Percentiles rank a stretch among this genome's conserved stretches.
Conservation (phyloP, 2,113 vertebrate genomes). For the Paralichthys olivaceus region DNA sequence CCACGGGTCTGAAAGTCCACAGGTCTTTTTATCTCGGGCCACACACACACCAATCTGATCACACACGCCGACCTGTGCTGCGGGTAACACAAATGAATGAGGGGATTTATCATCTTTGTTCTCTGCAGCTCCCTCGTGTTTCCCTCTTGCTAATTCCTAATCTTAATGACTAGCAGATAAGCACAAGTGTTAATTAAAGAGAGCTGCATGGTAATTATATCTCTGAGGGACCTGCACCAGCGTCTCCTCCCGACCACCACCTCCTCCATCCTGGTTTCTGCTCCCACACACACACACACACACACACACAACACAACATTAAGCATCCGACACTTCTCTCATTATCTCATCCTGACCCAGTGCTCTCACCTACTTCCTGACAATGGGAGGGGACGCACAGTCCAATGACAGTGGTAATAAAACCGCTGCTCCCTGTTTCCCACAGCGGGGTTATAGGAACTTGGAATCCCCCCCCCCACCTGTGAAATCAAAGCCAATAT, state of each 20-base stretch:
- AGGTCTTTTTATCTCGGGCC: conserved; percentile 3
- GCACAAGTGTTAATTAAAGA: conserved; percentile 72
- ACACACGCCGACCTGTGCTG: background rate
- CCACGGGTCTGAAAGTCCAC: too few relatives aligned
- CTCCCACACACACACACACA: conserved; percentile 40
- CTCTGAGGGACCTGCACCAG: conserved; percentile 61
- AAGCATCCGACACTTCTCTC: too few relatives aligned
- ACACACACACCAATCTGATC: conserved; percentile 41
- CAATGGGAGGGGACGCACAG: conserved; percentile 34
- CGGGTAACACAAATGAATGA: conserved; percentile 37
- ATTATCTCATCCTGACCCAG: conserved; percentile 56
- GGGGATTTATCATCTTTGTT: conserved; percentile 63
- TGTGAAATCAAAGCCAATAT: conserved; percentile 60
- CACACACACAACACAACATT: conserved; percentile 32
- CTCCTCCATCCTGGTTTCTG: conserved; percentile 44
- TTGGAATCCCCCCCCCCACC: conserved; percentile 16
- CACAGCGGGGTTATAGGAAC: conserved; percentile 10
- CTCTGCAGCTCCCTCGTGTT: conserved; percentile 56
- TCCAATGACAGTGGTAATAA: conserved; percentile 57
- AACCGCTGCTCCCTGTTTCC: conserved; percentile 2
- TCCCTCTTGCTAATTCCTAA: conserved; percentile 56
- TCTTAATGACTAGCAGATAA: conserved; percentile 73
- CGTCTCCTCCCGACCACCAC: conserved; percentile 44
- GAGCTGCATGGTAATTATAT: conserved; percentile 69
- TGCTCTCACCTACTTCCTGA: conserved; percentile 52